These are phyloP conservation scores for Tragelaphus oryx DNA, from an alignment of 2,797 vertebrate species.

Conservation along the genomic window DNA sequence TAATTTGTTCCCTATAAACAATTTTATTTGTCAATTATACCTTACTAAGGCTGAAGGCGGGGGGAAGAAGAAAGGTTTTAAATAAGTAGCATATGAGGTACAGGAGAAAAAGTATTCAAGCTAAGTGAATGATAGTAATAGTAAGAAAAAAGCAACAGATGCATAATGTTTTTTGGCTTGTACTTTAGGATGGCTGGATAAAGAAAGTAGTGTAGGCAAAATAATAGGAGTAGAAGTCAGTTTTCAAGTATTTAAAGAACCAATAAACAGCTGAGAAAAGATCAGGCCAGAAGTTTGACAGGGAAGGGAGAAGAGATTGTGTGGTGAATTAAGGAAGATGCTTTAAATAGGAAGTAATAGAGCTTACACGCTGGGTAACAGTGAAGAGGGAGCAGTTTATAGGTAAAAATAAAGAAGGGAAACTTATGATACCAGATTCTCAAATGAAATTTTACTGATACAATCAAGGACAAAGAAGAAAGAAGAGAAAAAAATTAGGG, in stretches of 20 bases:
- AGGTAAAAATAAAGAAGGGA: background rate
- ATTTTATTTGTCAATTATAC: background rate
- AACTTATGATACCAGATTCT: background rate
- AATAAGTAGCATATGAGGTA: background rate
- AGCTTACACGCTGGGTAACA: background rate
- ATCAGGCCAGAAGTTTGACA: background rate
- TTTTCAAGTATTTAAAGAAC: slow-evolving; percentile 1
- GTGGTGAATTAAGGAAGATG: background rate
- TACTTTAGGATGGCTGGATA: background rate
- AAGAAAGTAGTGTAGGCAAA: background rate
- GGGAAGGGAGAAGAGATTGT: background rate
- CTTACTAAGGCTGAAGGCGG: background rate
- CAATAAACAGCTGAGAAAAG: background rate
- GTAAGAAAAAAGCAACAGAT: background rate
- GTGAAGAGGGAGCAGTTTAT: background rate
- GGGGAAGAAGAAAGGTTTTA: background rate
- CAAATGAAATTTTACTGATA: background rate
- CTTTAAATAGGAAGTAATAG: background rate
- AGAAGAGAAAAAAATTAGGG: background rate
- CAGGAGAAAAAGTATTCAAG: background rate
- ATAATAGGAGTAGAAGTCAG: background rate
- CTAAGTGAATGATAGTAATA: background rate
- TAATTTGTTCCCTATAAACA: background rate
- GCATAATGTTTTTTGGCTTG: background rate
- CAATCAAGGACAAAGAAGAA: background rate